A percentile compares a stretch with the other conserved stretches of the same genome.
These are phyloP conservation scores for Takifugu ocellatus DNA, from an alignment of 2,797 vertebrate species.

Conservation along the genomic window DNA sequence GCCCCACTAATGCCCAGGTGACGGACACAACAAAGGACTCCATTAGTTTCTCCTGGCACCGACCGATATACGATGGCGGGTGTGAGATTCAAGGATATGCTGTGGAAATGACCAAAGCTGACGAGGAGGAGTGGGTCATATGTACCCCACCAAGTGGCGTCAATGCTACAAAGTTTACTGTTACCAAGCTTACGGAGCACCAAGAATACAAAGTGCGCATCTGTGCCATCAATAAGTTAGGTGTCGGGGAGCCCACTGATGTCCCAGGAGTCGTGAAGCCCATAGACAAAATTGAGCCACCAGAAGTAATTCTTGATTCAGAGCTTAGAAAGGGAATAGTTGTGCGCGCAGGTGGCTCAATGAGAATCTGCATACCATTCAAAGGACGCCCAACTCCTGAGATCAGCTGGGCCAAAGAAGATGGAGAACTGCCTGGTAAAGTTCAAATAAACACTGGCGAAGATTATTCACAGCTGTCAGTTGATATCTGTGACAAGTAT, in stretches of 20 bases:
- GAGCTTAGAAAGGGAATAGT: slow-evolving; percentile 93
- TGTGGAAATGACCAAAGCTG: slow-evolving; percentile 93
- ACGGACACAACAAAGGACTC: slow-evolving; percentile 88
- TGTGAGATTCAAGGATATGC: slow-evolving; percentile 93
- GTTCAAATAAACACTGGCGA: slow-evolving; percentile 85
- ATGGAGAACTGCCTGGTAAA: slow-evolving; percentile 87
- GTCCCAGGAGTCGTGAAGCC: slow-evolving; percentile 89
- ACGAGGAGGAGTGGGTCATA: slow-evolving; percentile 95
- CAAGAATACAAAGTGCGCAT: slow-evolving; percentile 95
- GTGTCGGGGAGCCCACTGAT: slow-evolving; percentile 89
- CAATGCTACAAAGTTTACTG: slow-evolving; percentile 84
- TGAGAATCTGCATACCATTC: slow-evolving; percentile 92
- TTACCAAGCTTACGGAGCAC: slow-evolving; percentile 90
- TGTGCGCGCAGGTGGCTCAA: slow-evolving; percentile 89
- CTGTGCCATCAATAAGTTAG: slow-evolving; percentile 93
- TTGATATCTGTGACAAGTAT: slow-evolving; percentile 93
- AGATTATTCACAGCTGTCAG: slow-evolving; percentile 88
- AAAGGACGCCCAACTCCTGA: slow-evolving; percentile 93
- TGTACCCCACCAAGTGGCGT: slow-evolving; percentile 89
- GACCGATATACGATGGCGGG: slow-evolving; percentile 97
- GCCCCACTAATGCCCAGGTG: slow-evolving; percentile 85
- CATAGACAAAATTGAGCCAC: slow-evolving; percentile 89
- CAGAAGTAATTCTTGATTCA: slow-evolving; percentile 93
- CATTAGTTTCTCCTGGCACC: slow-evolving; percentile 86
- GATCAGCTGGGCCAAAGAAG: slow-evolving; percentile 92